Evolutionary conservation across 2,888 invertebrate genomes (phyloP).

Genomic region (Notodonta ziczac): DNA sequence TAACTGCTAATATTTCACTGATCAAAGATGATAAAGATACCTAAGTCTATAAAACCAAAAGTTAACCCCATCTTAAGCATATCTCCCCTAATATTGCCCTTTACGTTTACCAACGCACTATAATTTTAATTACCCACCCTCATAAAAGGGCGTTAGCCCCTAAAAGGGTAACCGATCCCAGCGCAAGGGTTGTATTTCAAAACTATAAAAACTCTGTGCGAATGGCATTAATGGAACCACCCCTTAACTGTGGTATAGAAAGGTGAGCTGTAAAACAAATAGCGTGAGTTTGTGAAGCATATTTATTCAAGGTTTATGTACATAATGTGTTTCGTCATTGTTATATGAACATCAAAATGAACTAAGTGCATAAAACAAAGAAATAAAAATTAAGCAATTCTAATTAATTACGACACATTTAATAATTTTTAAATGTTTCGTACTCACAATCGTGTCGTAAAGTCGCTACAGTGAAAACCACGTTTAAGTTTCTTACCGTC

Average conservation of each 20-base stretch:
- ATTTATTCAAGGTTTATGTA: slow-evolving; percentile 66
- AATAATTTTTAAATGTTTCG: slow-evolving; percentile 12
- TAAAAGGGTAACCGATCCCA: slow-evolving; percentile 26
- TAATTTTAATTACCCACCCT: slow-evolving; percentile 32
- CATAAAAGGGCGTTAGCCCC: slow-evolving; percentile 32
- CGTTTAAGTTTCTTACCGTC: slow-evolving; percentile 39
- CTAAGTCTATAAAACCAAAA: no score
- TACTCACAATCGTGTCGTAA: slow-evolving; percentile 19
- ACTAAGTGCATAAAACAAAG: slow-evolving; percentile 44
- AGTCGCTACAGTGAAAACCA: slow-evolving; percentile 34
- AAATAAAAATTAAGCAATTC: slow-evolving; percentile 29
- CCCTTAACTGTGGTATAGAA: slow-evolving; percentile 44
- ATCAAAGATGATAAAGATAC: no score
- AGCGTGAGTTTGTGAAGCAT: slow-evolving; percentile 63
- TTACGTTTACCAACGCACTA: slow-evolving; percentile 5
- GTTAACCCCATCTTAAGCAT: no score
- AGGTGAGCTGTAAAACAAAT: slow-evolving; percentile 69
- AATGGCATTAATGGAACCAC: slow-evolving; percentile 41
- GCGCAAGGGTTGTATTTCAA: slow-evolving; percentile 35
- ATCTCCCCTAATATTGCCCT: not conserved
- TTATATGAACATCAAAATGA: slow-evolving; percentile 48
- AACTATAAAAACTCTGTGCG: slow-evolving; percentile 32
- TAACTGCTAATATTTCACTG: no score
- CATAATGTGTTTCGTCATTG: slow-evolving; percentile 55
- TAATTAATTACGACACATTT: slow-evolving; percentile 7